Conservation (phyloP, 2,888 invertebrate species). For the Lepas anatifera region DNA sequence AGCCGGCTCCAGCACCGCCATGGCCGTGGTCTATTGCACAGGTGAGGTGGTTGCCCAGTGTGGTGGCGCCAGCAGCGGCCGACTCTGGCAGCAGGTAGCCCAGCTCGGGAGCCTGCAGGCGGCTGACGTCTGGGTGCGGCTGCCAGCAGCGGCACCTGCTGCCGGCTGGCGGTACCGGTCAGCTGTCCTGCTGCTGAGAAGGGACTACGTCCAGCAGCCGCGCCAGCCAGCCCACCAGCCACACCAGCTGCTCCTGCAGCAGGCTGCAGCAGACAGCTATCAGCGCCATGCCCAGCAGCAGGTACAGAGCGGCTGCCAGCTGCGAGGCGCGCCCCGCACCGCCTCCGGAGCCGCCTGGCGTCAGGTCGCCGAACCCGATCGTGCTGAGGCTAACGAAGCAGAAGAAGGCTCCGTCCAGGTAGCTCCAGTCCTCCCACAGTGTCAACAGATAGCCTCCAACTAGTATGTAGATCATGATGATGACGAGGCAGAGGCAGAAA, state of each 20-base stretch:
- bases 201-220: neutral
- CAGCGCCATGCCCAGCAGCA: conserved; percentile 39
- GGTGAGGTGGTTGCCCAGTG: no score
- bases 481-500: conserved; percentile 22
- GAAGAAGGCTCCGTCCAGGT: conserved; percentile 24
- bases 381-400: conserved; percentile 25
- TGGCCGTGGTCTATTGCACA: no score
- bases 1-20: no score
- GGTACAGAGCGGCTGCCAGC: conserved; percentile 31
- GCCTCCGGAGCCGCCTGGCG: no score
- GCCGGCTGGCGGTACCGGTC: neutral
- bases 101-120: neutral
- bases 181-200: neutral
- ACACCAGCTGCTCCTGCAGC: conserved; percentile 33
- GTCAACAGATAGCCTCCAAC: conserved; percentile 24
- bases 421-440: conserved; percentile 23
- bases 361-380: conserved; percentile 25
- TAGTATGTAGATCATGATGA: conserved; percentile 24
- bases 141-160: conserved; percentile 1
- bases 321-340: conserved; percentile 19
- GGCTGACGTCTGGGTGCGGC: neutral
- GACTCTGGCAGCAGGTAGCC: no score
- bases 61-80: no score
- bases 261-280: conserved; percentile 41
- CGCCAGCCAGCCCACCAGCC: conserved; percentile 25